These are phyloP conservation scores for Mus spicilegus DNA, from an alignment of 2,113 vertebrate genomes.

Conservation along the genomic window DNA sequence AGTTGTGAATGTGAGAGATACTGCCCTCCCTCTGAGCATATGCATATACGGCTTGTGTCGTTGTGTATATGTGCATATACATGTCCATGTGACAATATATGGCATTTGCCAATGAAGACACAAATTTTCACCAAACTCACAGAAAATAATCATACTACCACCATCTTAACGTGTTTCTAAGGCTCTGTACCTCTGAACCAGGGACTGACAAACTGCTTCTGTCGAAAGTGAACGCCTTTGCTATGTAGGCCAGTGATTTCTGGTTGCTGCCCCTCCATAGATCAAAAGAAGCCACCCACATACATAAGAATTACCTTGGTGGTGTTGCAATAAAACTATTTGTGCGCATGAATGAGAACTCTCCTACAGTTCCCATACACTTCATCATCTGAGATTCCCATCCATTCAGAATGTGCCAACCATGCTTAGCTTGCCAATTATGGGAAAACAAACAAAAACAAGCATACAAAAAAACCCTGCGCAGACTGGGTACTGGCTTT, in stretches of 20 bases:
- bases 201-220: neutral
- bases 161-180: neutral
- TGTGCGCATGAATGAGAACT: neutral
- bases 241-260: neutral
- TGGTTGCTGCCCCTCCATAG: neutral
- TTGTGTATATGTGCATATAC: neutral
- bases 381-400: neutral
- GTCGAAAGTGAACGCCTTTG: neutral
- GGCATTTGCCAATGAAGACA: neutral
- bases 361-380: neutral
- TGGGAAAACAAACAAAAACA: neutral
- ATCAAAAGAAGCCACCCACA: neutral
- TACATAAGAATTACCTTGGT: neutral
- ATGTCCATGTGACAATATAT: neutral
- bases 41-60: neutral
- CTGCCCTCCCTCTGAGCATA: neutral
- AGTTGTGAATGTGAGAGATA: neutral
- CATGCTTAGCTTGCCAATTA: neutral
- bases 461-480: too few relatives aligned
- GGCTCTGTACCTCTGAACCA: neutral
- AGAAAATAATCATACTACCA: conserved; percentile 28
- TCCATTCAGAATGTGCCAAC: neutral
- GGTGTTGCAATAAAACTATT: neutral
- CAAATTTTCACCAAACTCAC: neutral
- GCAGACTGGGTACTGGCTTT: neutral